These are phyloP conservation scores for Lomographa bimaculata DNA, from an alignment of 2,888 invertebrate species.

Conservation along the genomic window DNA sequence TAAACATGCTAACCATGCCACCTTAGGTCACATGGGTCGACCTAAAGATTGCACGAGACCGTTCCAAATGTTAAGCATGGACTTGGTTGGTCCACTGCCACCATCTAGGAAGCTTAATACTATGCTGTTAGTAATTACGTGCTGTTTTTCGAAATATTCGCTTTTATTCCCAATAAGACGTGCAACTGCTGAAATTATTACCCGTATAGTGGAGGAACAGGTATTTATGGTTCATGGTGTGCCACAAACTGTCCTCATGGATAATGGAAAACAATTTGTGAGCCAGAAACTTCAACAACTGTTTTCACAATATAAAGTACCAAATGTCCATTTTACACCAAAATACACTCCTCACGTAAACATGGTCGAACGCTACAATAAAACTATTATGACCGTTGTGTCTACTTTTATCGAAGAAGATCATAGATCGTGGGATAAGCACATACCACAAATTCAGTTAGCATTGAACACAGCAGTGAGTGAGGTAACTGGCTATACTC, in stretches of 20 bases:
- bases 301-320: neutral
- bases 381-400: no score
- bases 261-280: neutral
- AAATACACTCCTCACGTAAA: conserved; percentile 4
- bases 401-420: conserved; percentile 1
- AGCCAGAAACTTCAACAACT: neutral
- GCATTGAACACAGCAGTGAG: conserved; percentile 3
- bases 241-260: neutral
- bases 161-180: neutral
- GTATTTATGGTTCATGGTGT: conserved; percentile 4
- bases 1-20: conserved; percentile 3
- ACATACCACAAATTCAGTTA: conserved; percentile 7
- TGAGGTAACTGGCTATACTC: conserved; percentile 2
- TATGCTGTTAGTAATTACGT: neutral
- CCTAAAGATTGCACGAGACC: neutral
- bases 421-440: conserved; percentile 5
- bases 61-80: conserved; percentile 1
- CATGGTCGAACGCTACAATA: no score
- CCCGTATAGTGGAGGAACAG: conserved; percentile 1
- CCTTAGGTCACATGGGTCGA: neutral
- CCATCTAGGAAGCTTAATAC: neutral
- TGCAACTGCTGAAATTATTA: no score
- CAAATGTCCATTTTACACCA: conserved; percentile 2
- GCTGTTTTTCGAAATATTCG: neutral
- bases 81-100: conserved; percentile 1